Evolutionary conservation across 2,888 invertebrate genomes (phyloP).

Genomic region (Lasioglossum calceatum): DNA sequence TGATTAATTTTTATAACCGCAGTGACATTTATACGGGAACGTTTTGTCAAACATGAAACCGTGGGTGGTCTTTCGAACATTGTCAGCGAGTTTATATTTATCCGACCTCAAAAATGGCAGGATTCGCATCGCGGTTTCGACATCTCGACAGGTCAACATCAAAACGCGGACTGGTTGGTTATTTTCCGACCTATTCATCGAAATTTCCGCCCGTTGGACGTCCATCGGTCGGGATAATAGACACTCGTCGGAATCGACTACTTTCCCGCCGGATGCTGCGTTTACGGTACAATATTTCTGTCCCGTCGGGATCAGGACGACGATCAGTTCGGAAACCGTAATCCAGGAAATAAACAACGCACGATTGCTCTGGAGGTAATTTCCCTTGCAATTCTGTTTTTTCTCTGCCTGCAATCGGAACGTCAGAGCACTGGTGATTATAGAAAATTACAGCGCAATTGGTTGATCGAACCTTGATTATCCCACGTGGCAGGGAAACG

Average conservation of each 20-base stretch:
- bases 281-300: conserved; percentile 28
- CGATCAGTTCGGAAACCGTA: background rate
- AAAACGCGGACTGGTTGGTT: conserved; percentile 19
- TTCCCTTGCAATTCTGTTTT: background rate
- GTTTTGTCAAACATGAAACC: background rate
- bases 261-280: conserved; percentile 9
- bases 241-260: conserved; percentile 30
- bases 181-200: conserved; percentile 23
- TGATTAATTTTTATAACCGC: too few species aligned
- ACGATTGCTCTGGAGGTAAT: background rate
- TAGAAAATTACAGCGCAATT: conserved; percentile 4
- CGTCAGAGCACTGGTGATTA: background rate
- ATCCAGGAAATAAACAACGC: background rate
- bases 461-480: background rate
- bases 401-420: background rate
- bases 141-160: conserved; percentile 23
- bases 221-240: conserved; percentile 23
- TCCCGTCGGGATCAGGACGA: background rate
- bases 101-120: background rate
- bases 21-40: too few species aligned
- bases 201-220: conserved; percentile 8
- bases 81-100: background rate
- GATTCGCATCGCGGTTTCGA: conserved; percentile 9
- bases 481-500: background rate
- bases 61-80: background rate